Percentiles rank a stretch among this genome's conserved stretches.
Evolutionary conservation across 2,797 vertebrate genomes (phyloP).

Genomic region (Bufotes viridis): DNA sequence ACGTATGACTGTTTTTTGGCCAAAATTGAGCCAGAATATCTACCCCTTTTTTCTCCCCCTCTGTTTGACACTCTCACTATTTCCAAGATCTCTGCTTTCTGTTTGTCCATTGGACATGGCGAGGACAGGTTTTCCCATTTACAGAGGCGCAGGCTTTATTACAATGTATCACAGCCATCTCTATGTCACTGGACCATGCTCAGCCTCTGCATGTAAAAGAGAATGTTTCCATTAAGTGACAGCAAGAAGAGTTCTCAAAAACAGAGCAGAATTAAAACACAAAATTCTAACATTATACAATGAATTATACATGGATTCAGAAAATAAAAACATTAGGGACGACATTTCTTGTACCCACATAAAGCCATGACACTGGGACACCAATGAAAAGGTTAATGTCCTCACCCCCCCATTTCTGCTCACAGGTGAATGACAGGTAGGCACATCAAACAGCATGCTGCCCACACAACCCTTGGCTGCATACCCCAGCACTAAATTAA

Average conservation of each 20-base stretch:
- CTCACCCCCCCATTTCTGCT: constrained; percentile 42
- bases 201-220: background rate
- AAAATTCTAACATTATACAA: background rate
- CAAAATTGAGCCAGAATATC: too few relatives aligned
- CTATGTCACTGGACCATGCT: background rate
- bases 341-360: background rate
- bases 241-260: too few relatives aligned
- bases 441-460: constrained; percentile 64
- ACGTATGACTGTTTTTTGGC: too few relatives aligned
- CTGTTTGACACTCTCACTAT: too few relatives aligned
- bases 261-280: too few relatives aligned
- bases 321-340: background rate
- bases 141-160: background rate
- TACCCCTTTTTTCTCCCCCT: background rate
- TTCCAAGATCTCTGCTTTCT: background rate
- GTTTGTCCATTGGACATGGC: background rate
- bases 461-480: constrained; percentile 63
- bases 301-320: background rate
- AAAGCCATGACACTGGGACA: background rate
- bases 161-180: background rate
- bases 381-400: constrained; percentile 6
- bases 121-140: background rate
- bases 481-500: constrained; percentile 75
- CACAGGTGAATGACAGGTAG: constrained; percentile 68
- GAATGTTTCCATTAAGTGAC: too few relatives aligned